Evolutionary conservation across 2,888 invertebrate genomes (phyloP), one percentile per base, ranked within the genome.

Genomic region (Salticus scenicus): DNA sequence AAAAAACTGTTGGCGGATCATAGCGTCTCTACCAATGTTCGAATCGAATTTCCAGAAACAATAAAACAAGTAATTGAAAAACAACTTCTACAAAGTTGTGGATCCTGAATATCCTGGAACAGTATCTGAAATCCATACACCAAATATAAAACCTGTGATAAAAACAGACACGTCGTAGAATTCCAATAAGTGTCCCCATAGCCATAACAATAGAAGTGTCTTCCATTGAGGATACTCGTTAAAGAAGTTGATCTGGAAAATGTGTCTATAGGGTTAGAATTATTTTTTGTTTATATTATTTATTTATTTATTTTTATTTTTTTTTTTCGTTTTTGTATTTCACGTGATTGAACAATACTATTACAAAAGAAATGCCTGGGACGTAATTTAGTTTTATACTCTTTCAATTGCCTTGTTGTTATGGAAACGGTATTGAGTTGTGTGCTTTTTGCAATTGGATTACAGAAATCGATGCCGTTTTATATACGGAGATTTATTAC

Each of bases 21-120:
- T 72, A 72, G 47, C 14, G 31, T 24, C 33, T 12, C n/a, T 28
- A 57, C n/a, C 2, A 14, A 72, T 37, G 51, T 42, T 51, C 33
- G 77, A 83, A 83, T 83, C 83, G 83, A 83, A 83, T 83, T 83
- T 72, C 83, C 76, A 71, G 75, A 83, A 83, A 83, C 83, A 83
- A 83, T 83, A 83, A 83, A 83, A 83, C 67, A 37, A 37, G 83
- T 83, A 83, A 83, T 83, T 83, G 83, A 83, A 83, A 81, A 83
- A 72, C 76, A 83, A 83, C 12, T 47, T 14, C 17, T 71, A 47
- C 64, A 7, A 41, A 73, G 30, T 73, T 72, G 20, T 41, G 63
- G 47, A 47, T 14, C 47, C 47, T 10, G n/a, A 47, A 47, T 47
- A 12, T n/a, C 47, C 17, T 10, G 37, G 20, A 71, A 75, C 17